A percentile compares a stretch with the other conserved stretches of the same genome.
These are phyloP conservation scores for Drosophila multiciliata DNA, from an alignment of 2,888 invertebrate species.

Conservation along the genomic window DNA sequence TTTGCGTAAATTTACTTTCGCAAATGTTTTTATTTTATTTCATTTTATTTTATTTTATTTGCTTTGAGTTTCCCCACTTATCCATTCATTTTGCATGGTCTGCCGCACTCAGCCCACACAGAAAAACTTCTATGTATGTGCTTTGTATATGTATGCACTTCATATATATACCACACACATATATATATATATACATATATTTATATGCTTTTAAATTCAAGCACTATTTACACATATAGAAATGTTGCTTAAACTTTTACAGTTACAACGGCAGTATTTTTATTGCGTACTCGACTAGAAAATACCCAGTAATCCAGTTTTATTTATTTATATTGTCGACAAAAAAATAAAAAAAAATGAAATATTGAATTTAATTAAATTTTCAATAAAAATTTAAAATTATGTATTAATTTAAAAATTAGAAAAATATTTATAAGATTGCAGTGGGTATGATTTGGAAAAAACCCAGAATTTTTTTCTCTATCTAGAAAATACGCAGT, in stretches of 20 bases:
- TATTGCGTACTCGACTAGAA: background rate
- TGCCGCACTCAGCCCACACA: background rate
- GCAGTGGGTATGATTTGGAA: too few species aligned
- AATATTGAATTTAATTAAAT: too few species aligned
- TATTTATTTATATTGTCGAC: too few species aligned
- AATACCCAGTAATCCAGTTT: slow-evolving; percentile 8
- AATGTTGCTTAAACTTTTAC: background rate
- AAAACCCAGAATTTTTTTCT: too few species aligned
- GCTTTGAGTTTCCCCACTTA: slow-evolving; percentile 13
- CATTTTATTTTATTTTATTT: slow-evolving; percentile 27
- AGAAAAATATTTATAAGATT: too few species aligned
- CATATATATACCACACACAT: background rate
- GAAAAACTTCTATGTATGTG: background rate
- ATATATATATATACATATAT: background rate
- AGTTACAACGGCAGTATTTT: background rate
- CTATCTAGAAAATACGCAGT: slow-evolving; percentile 9
- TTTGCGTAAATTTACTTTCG: slow-evolving; percentile 43
- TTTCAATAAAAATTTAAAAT: too few species aligned
- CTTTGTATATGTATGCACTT: background rate
- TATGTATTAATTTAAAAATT: too few species aligned
- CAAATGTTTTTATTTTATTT: slow-evolving; percentile 32
- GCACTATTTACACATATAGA: slow-evolving; percentile 22
- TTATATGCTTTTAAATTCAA: slow-evolving; percentile 6
- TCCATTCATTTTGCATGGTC: slow-evolving; percentile 8
- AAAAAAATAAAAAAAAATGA: too few species aligned